Evolutionary conservation across 2,113 vertebrate genomes (phyloP).

Genomic region (Sakesphorus luctuosus): DNA sequence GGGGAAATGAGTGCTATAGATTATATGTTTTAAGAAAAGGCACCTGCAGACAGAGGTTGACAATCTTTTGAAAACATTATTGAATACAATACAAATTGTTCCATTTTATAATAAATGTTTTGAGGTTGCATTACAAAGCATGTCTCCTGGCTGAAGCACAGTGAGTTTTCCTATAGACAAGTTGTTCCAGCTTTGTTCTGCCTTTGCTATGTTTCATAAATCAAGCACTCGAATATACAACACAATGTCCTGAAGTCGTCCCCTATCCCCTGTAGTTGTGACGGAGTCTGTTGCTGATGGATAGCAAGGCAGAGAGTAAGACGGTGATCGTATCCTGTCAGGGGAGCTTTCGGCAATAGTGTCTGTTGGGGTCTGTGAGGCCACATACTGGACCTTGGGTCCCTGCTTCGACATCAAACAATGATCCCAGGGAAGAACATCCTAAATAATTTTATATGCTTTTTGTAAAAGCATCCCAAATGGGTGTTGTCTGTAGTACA

Average conservation of each 20-base stretch:
- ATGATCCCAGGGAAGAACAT: background rate
- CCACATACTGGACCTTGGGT: background rate
- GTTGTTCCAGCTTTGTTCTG: constrained; percentile 6
- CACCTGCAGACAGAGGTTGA: constrained; percentile 17
- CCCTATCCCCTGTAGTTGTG: background rate
- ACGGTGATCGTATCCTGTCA: background rate
- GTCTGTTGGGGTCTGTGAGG: background rate
- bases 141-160: background rate
- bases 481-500: background rate
- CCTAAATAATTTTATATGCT: background rate
- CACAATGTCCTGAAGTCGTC: background rate
- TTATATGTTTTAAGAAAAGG: constrained; percentile 47
- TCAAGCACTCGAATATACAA: constrained; percentile 31
- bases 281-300: background rate
- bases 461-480: background rate
- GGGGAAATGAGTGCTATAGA: constrained; percentile 60
- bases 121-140: background rate
- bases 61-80: constrained; percentile 22
- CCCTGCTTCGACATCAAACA: background rate
- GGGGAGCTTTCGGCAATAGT: background rate
- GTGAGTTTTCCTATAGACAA: background rate
- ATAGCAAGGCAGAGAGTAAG: background rate
- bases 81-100: constrained; percentile 33
- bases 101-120: constrained; percentile 29
- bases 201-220: constrained; percentile 23